Conservation (phyloP, 2,888 invertebrate species). For the Harpagoxenus sublaevis region DNA sequence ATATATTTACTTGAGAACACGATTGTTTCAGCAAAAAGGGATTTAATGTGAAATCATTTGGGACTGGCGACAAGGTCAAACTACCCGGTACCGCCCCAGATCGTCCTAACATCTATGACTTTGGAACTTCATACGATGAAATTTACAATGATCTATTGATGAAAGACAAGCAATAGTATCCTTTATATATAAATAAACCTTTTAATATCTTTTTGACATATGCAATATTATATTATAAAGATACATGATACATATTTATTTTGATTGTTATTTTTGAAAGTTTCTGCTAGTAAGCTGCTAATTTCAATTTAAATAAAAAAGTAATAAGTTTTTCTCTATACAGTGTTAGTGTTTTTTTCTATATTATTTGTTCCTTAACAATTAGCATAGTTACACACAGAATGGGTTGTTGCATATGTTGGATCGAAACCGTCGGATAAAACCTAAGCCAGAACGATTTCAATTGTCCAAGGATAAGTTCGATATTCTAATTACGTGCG, state of each 20-base stretch:
- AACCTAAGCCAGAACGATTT: slow-evolving; percentile 97
- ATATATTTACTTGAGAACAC: neutral
- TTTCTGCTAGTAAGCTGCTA: neutral
- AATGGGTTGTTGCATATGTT: slow-evolving; percentile 99
- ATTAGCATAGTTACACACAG: slow-evolving; percentile 93
- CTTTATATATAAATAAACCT: slow-evolving; percentile 76
- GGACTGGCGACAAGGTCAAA: slow-evolving; percentile 98
- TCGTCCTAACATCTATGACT: slow-evolving; percentile 98
- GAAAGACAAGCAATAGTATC: slow-evolving; percentile 97
- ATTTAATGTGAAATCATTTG: slow-evolving; percentile 97
- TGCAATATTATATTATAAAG: too few relatives aligned
- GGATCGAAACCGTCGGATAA: slow-evolving; percentile 98
- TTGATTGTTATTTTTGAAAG: neutral
- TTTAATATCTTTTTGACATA: too few relatives aligned
- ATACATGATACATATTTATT: too few relatives aligned
- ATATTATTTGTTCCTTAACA: slow-evolving; percentile 76
- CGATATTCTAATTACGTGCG: slow-evolving; percentile 98
- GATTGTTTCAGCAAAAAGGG: slow-evolving; percentile 94
- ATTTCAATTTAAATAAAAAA: neutral
- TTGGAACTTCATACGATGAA: slow-evolving; percentile 97
- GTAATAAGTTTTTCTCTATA: neutral
- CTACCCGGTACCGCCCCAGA: slow-evolving; percentile 97
- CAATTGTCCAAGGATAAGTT: slow-evolving; percentile 96
- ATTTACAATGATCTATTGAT: slow-evolving; percentile 96
- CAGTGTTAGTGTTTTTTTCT: neutral